Evolutionary conservation across 2,797 vertebrate genomes (phyloP).

Genomic region (Platalea minor): DNA sequence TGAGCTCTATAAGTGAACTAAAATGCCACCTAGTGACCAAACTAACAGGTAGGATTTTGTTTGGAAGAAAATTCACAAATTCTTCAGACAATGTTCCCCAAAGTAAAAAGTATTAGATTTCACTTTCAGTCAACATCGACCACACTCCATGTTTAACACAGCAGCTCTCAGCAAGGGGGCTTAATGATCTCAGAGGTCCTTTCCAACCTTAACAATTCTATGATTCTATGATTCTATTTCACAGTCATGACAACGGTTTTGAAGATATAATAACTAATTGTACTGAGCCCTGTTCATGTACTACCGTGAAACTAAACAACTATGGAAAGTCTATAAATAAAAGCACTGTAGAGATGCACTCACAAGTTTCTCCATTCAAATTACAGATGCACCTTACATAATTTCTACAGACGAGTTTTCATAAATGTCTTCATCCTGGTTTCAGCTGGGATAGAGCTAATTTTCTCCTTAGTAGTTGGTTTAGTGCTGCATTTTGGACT

Average conservation of each 20-base stretch:
- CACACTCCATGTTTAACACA: background rate
- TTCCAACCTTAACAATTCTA: no score
- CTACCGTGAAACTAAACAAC: background rate
- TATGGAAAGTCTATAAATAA: background rate
- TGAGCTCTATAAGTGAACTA: background rate
- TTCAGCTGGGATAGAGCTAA: no score
- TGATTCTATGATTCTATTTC: background rate
- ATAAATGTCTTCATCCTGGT: background rate
- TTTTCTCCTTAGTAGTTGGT: no score
- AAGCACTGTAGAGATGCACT: background rate
- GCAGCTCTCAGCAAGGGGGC: background rate
- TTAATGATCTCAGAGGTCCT: no score
- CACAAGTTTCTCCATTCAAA: background rate
- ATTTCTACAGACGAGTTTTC: background rate
- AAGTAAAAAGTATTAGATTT: background rate
- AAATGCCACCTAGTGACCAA: background rate
- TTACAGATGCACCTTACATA: background rate
- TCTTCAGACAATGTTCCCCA: background rate
- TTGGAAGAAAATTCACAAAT: background rate
- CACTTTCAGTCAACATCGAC: background rate
- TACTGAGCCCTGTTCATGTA: background rate
- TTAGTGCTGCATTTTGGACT: no score
- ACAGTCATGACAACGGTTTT: background rate
- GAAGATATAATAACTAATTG: background rate
- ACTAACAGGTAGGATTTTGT: background rate